phyloP scores from a whole-genome alignment of 1,140 invertebrate species.

The Drosophila sp. region DNA sequence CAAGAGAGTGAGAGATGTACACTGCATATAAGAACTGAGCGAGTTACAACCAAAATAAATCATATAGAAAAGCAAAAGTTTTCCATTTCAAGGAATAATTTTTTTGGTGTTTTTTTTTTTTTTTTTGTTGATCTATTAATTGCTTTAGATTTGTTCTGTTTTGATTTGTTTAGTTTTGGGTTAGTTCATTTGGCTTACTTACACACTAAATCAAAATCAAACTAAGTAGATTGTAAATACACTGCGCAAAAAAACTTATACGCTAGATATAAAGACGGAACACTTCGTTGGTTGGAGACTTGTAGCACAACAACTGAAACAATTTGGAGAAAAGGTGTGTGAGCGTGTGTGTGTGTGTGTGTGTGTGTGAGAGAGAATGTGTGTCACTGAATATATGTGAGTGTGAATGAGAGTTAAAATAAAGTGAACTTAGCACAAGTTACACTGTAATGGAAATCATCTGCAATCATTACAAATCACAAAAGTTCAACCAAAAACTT shows the following conservation, averaged over 20 bases:
- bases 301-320: slow-evolving; percentile 58
- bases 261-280: slow-evolving; percentile 41
- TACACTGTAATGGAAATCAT: slow-evolving; percentile 43
- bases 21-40: slow-evolving; percentile 13
- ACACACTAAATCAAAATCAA: slow-evolving; percentile 53
- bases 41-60: slow-evolving; percentile 18
- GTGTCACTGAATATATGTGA: slow-evolving; percentile 17
- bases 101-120: not conserved
- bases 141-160: slow-evolving; percentile 11
- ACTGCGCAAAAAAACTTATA: slow-evolving; percentile 19
- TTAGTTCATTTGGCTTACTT: slow-evolving; percentile 44
- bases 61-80: slow-evolving; percentile 16
- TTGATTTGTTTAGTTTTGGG: slow-evolving; percentile 3
- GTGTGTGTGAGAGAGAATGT: slow-evolving; percentile 19
- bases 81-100: not conserved
- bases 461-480: slow-evolving; percentile 38
- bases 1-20: slow-evolving; percentile 6
- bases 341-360: slow-evolving; percentile 7
- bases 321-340: slow-evolving; percentile 30
- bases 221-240: slow-evolving; percentile 36
- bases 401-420: slow-evolving; percentile 22
- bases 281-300: slow-evolving; percentile 54
- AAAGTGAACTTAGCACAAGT: slow-evolving; percentile 14
- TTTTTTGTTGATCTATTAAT: slow-evolving; percentile 3
- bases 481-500: slow-evolving; percentile 34